Conservation (phyloP, 2,797 vertebrate genomes). For the Hemibagrus guttatus region DNA sequence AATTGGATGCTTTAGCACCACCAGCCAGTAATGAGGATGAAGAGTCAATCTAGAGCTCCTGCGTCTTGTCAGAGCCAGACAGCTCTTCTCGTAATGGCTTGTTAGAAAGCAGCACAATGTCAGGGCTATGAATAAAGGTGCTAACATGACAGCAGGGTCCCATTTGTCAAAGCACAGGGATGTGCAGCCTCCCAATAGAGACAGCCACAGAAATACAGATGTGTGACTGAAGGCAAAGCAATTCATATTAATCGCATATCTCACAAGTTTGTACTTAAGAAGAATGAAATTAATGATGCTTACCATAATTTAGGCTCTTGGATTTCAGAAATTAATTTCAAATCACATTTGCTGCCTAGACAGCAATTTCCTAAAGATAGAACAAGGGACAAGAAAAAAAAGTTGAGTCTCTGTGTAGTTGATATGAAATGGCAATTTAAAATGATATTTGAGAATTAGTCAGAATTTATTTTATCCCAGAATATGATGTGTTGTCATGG, state of each 20-base stretch:
- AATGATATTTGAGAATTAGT: neutral
- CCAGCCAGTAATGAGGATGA: constrained; percentile 46
- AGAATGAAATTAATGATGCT: neutral
- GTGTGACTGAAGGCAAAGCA: constrained; percentile 4
- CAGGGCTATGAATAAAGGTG: constrained; percentile 56
- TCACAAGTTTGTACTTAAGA: neutral
- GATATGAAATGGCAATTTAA: neutral
- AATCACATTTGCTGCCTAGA: neutral
- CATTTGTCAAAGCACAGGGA: constrained; percentile 52
- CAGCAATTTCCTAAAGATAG: constrained; percentile 1
- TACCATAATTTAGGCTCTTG: neutral
- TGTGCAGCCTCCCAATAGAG: constrained; percentile 20
- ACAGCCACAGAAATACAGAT: constrained; percentile 14
- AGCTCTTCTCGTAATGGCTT: constrained; percentile 49
- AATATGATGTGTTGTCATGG: constrained; percentile 11
- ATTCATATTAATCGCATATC: neutral
- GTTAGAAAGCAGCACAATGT: constrained; percentile 64
- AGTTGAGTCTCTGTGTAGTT: neutral
- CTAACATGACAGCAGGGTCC: constrained; percentile 50
- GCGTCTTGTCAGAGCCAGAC: constrained; percentile 57
- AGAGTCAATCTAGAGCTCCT: constrained; percentile 32
- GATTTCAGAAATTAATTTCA: neutral
- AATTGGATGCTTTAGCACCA: constrained; percentile 28
- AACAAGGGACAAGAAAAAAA: neutral
- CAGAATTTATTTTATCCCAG: neutral